Percentiles rank a stretch among this genome's conserved stretches.
Evolutionary conservation across 1,140 invertebrate species (phyloP).

Genomic region (Drosophila saltans): DNA sequence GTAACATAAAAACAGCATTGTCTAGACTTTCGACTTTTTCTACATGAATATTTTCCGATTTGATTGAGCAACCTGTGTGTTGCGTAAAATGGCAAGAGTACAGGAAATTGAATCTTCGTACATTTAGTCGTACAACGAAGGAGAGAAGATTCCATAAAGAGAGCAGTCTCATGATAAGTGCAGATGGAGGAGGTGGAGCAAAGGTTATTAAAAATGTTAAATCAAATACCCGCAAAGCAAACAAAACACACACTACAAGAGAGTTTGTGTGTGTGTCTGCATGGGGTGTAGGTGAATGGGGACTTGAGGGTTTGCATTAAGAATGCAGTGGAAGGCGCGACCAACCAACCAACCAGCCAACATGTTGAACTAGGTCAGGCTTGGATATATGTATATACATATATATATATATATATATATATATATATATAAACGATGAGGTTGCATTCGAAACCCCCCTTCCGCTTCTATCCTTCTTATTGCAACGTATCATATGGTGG

Average conservation of each 20-base stretch:
- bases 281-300: background rate
- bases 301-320: conserved; percentile 12
- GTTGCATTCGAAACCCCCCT: conserved; percentile 15
- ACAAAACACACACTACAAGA: conserved; percentile 15
- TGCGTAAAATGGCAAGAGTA: conserved; percentile 2
- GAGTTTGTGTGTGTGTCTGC: background rate
- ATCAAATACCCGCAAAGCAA: conserved; percentile 48
- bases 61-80: conserved; percentile 6
- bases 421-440: conserved; percentile 37
- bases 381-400: conserved; percentile 13
- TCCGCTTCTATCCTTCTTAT: background rate
- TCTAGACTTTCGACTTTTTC: background rate
- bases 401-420: too few relatives aligned
- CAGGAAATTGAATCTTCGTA: conserved; percentile 39
- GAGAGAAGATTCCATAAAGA: background rate
- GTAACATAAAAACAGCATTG: background rate
- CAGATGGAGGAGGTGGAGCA: background rate
- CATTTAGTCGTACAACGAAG: background rate
- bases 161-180: conserved; percentile 1
- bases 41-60: background rate
- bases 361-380: conserved; percentile 65
- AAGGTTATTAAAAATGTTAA: conserved; percentile 55
- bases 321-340: conserved; percentile 21
- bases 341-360: conserved; percentile 17
- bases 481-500: background rate